phyloP scores from a whole-genome alignment of 2,888 invertebrate species.

The Macrosiphum euphorbiae region DNA sequence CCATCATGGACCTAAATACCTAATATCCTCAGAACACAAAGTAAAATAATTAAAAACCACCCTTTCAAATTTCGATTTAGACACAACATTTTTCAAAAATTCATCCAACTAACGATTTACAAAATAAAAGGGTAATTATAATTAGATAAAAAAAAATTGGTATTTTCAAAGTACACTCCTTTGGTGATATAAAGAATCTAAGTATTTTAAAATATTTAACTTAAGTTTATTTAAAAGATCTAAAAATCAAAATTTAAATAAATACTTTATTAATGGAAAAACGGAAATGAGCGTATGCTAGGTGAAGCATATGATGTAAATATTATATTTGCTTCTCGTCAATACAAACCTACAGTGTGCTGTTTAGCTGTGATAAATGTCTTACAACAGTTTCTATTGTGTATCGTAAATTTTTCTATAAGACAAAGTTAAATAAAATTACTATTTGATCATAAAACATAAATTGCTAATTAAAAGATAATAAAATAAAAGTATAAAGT shows the following conservation, averaged over 20 bases:
- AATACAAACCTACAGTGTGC: neutral
- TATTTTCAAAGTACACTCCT: too few species aligned
- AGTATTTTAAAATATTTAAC: neutral
- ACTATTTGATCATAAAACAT: neutral
- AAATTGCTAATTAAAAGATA: neutral
- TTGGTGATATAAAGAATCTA: neutral
- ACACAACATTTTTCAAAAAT: neutral
- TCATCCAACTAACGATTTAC: neutral
- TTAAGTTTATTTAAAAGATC: neutral
- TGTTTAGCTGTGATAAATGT: neutral
- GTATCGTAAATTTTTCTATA: neutral
- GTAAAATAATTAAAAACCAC: neutral
- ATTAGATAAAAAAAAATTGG: neutral
- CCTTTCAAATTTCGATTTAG: neutral
- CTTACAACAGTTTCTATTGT: neutral
- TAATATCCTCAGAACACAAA: neutral
- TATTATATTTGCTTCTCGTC: neutral
- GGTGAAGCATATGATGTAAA: neutral
- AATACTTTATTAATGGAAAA: neutral
- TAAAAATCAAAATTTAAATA: neutral
- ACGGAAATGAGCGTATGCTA: neutral
- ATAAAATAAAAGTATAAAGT: conserved; percentile 10
- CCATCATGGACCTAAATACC: neutral
- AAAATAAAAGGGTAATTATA: neutral
- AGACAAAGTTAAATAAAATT: neutral